phyloP scores from a whole-genome alignment of 2,888 invertebrate species.

The Euzophera pinguis region DNA sequence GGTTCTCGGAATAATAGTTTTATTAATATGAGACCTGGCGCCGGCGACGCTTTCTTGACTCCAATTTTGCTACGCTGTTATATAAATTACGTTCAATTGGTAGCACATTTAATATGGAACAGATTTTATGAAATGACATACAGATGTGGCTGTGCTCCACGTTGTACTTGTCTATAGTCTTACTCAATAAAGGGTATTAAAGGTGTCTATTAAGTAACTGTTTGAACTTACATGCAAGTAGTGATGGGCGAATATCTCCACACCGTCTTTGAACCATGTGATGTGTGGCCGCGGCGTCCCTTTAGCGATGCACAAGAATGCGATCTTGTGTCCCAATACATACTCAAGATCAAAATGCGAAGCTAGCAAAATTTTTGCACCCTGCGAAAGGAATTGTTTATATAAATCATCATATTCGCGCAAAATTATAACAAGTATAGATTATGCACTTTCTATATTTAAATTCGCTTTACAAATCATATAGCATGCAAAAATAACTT shows the following conservation, averaged over 20 bases:
- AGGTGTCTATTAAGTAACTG: too few species aligned
- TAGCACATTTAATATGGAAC: neutral
- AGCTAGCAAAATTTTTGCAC: slow-evolving; percentile 92
- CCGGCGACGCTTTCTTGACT: neutral
- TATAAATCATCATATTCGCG: neutral
- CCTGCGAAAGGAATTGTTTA: slow-evolving; percentile 72
- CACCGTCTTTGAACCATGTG: slow-evolving; percentile 97
- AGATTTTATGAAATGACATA: too few species aligned
- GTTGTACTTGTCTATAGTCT: too few species aligned
- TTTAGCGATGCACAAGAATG: slow-evolving; percentile 93
- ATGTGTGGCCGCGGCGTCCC: slow-evolving; percentile 95
- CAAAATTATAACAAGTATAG: too few species aligned
- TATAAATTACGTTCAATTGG: neutral
- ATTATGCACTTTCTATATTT: too few species aligned
- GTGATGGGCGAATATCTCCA: slow-evolving; percentile 93
- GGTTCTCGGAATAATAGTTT: neutral
- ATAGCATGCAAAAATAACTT: neutral
- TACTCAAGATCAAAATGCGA: slow-evolving; percentile 97
- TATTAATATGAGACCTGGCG: neutral
- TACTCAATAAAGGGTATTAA: neutral
- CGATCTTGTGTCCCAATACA: slow-evolving; percentile 95
- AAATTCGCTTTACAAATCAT: neutral
- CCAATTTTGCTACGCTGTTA: neutral
- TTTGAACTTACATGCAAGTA: slow-evolving; percentile 89
- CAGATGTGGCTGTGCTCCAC: too few species aligned